Conservation (phyloP, 2,888 invertebrate species). For the Conchocele bisecta region DNA sequence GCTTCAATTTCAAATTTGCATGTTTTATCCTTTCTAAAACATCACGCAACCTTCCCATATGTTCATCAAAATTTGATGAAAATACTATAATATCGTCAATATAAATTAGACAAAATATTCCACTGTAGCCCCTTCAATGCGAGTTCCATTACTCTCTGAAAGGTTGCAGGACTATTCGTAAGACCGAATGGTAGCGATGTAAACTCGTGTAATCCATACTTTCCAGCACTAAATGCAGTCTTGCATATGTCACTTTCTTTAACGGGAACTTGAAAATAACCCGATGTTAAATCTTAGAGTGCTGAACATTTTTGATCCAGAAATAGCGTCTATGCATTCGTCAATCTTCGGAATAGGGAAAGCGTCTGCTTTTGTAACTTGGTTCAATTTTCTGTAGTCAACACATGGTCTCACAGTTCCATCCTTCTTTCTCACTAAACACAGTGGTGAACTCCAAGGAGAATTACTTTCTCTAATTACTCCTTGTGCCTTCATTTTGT, state of each 20-base stretch:
- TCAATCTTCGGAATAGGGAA: constrained; percentile 49
- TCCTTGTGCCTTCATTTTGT: too few relatives aligned
- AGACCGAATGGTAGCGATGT: constrained; percentile 46
- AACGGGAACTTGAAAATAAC: constrained; percentile 53
- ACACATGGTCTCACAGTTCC: constrained; percentile 39
- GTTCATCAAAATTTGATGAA: constrained; percentile 34
- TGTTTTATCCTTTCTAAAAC: constrained; percentile 41
- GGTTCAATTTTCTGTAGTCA: constrained; percentile 42
- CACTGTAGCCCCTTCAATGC: constrained; percentile 46
- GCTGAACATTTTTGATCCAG: constrained; percentile 35
- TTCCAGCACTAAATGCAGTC: constrained; percentile 52
- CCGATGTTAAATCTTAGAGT: constrained; percentile 43
- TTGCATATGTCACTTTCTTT: constrained; percentile 37
- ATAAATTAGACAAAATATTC: constrained; percentile 47
- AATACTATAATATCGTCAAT: constrained; percentile 54
- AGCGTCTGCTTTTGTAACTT: constrained; percentile 42
- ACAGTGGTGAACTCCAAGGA: too few relatives aligned
- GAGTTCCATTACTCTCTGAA: constrained; percentile 48
- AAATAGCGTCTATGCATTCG: constrained; percentile 47
- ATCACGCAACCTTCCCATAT: constrained; percentile 26
- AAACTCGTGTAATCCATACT: constrained; percentile 53
- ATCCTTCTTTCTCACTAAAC: too few relatives aligned
- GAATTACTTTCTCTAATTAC: too few relatives aligned
- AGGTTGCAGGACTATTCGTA: constrained; percentile 35
- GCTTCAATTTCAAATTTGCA: constrained; percentile 57